phyloP scores from a whole-genome alignment of 2,797 vertebrate species.

The Sciurus vulgaris region DNA sequence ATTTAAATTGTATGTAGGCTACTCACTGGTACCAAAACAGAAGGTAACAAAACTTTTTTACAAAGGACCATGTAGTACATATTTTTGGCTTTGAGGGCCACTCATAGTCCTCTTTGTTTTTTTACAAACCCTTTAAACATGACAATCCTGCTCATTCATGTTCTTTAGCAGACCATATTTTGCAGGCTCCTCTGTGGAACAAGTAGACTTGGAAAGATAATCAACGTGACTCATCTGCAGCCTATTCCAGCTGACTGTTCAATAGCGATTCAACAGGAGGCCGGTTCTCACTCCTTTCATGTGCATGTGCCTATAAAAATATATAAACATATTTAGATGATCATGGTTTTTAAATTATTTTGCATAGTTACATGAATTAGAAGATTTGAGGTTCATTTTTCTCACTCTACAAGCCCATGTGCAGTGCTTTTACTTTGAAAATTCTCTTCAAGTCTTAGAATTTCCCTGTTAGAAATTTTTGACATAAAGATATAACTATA shows the following conservation, averaged over 20 bases:
- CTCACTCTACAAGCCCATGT: not conserved
- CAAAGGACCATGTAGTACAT: not conserved
- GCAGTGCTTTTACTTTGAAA: constrained; percentile 11
- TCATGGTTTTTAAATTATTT: not conserved
- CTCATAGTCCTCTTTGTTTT: not conserved
- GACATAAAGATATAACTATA: constrained; percentile 67
- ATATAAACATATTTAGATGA: not conserved
- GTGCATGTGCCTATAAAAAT: not conserved
- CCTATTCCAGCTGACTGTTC: not conserved
- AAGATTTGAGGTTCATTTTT: constrained; percentile 4
- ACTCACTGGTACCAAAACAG: not conserved
- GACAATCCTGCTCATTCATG: not conserved
- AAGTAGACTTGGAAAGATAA: not conserved
- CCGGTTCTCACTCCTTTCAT: not conserved
- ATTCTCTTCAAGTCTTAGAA: not conserved
- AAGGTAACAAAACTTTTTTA: not conserved
- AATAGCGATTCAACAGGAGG: not conserved
- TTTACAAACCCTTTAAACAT: not conserved
- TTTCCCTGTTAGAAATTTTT: constrained; percentile 51
- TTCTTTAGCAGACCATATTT: not conserved
- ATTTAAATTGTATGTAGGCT: not conserved
- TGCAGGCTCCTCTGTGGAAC: not conserved
- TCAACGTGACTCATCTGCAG: too few relatives aligned
- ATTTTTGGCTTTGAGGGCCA: not conserved
- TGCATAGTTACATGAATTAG: not conserved